phyloP scores from a whole-genome alignment of 2,888 invertebrate species.

The Anorthoa munda region DNA sequence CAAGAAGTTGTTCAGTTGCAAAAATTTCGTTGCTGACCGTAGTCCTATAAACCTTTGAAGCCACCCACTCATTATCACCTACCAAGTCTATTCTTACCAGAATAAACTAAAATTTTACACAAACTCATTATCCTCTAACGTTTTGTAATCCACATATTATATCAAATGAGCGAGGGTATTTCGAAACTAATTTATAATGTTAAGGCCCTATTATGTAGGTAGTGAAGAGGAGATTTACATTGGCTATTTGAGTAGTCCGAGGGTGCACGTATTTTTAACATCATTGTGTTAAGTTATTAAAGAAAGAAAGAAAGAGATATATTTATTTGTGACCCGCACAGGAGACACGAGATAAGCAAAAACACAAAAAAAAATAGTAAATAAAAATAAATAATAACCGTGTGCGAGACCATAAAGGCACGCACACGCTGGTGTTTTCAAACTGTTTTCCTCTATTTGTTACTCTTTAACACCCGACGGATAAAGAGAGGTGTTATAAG shows the following conservation, averaged over 20 bases:
- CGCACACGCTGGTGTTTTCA: neutral
- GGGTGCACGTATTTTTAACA: conserved; percentile 21
- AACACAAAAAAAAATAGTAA: no score
- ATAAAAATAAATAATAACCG: no score
- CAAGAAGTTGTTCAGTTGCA: no score
- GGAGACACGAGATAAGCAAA: no score
- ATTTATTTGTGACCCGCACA: no score
- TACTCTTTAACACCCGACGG: neutral
- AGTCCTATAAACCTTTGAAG: no score
- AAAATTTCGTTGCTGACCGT: no score
- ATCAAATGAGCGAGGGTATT: conserved; percentile 46
- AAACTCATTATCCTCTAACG: neutral
- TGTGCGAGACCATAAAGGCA: no score
- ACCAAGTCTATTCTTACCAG: neutral
- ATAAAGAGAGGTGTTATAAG: no score
- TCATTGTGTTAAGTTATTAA: no score
- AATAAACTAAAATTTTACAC: conserved; percentile 11
- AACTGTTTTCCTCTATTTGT: conserved; percentile 12
- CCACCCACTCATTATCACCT: no score
- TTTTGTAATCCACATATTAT: conserved; percentile 35
- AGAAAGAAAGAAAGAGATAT: no score
- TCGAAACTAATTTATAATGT: conserved; percentile 47
- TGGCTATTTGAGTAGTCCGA: conserved; percentile 36
- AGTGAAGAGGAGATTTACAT: conserved; percentile 47
- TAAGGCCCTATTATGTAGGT: conserved; percentile 41